Evolutionary conservation across 2,113 vertebrate genomes (phyloP).

Genomic region (Climacteris rufus): DNA sequence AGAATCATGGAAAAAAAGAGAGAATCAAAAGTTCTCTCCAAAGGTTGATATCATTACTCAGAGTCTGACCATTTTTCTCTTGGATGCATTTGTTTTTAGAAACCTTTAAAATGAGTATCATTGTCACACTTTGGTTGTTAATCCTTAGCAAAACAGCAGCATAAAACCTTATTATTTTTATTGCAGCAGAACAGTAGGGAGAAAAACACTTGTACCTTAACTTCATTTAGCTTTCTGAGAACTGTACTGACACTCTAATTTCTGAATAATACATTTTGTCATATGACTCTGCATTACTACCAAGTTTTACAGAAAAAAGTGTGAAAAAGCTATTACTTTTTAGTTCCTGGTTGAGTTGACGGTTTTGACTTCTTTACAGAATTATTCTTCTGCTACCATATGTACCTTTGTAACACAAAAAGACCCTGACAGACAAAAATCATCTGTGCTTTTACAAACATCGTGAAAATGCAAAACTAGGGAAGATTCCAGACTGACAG

Average conservation of each 20-base stretch:
- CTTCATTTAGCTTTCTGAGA: not conserved
- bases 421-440: slow-evolving; percentile 7
- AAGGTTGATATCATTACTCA: not conserved
- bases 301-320: not conserved
- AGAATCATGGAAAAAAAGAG: not conserved
- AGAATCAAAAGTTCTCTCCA: not conserved
- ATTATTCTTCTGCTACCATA: not conserved
- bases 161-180: not conserved
- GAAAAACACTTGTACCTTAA: not conserved
- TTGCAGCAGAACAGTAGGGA: not conserved
- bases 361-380: not conserved
- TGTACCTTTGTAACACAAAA: not conserved
- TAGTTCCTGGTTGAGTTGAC: not conserved
- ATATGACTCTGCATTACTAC: not conserved
- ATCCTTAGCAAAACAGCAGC: not conserved
- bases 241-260: not conserved
- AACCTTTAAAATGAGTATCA: not conserved
- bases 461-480: not conserved
- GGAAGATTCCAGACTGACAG: not conserved
- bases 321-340: not conserved
- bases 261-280: not conserved
- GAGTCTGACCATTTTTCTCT: not conserved
- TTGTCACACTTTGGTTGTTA: not conserved
- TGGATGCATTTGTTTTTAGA: not conserved
- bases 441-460: not conserved